Evolutionary conservation across 2,888 invertebrate species (phyloP), one percentile per base, ranked within the genome.

Genomic region (Scaptomyza caliginosa): DNA sequence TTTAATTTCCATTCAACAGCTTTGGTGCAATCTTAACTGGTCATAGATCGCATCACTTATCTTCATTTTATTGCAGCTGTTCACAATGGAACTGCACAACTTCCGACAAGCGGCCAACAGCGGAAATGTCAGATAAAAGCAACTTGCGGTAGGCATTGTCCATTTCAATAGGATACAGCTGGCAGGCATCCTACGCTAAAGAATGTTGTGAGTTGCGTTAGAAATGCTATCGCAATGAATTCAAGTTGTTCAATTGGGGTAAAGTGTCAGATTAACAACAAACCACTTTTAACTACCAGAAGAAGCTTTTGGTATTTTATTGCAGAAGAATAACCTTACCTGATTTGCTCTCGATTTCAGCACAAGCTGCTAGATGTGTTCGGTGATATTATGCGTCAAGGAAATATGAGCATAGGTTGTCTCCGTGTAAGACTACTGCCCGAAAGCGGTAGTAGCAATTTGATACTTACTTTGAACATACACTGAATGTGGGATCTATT

Each of bases 71-170:
- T 4, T 16, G 32, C 42, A 63, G 28, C 38, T 63, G 55, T 65
- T 64, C 42, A 42, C 49, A 70, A 60, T 73, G 19, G 36, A 19
- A 30, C 17, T 42, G 28, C 17, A 58, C 26, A 46, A 39, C 38
- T 39, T 59, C 67, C 72, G 58, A 24, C 45, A 40, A n/a, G 39
- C 57, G 51, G 30, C 66, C 63, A 46, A 30, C 46, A 69, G 19
- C 72, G 73, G 73, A 70, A 67, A 56, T 54, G 51, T 19, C 34
- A 49, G 74, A 49, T 67, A 60, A 73, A 70, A 55, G 55, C 67
- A 28, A 60, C 60, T 50, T 60, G 60, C 42, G 55, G 67, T 67
- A 51, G 43, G 32, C 38, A 54, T 48, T 49, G 17, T 30, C 28
- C 48, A 45, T 49, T 30, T 64, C 23, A n/a, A 17, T 6, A 17